Conservation (phyloP, 2,888 invertebrate species). For the Alentia gelatinosa region DNA sequence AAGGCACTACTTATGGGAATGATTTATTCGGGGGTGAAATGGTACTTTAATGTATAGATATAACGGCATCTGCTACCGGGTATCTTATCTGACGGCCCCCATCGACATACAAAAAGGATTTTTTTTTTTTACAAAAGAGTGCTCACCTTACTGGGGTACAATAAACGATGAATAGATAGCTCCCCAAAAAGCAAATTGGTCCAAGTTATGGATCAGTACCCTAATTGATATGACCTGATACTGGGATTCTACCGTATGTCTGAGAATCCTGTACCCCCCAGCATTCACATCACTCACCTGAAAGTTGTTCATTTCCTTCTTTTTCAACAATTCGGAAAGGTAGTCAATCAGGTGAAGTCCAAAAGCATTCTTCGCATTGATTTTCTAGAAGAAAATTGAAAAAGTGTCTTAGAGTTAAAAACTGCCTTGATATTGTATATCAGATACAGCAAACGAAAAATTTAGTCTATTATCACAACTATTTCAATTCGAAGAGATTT, state of each 20-base stretch:
- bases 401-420: not conserved
- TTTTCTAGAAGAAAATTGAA: slow-evolving; percentile 85
- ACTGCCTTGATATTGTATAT: not conserved
- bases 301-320: slow-evolving; percentile 86
- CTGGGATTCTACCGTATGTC: no score
- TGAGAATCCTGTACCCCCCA: no score
- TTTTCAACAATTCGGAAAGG: slow-evolving; percentile 88
- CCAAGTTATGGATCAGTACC: not conserved
- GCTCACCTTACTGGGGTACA: no score
- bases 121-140: no score
- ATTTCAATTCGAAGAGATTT: not conserved
- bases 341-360: slow-evolving; percentile 92
- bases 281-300: no score
- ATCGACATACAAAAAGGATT: no score
- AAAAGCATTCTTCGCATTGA: slow-evolving; percentile 94
- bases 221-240: not conserved
- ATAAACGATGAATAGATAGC: not conserved
- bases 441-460: not conserved
- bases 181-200: not conserved
- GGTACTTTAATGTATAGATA: no score
- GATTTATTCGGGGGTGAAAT: no score
- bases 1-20: no score
- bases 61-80: no score
- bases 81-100: no score
- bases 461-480: not conserved